These are phyloP conservation scores for Leptocoma aspasia DNA, from an alignment of 2,113 vertebrate species.

Conservation along the genomic window DNA sequence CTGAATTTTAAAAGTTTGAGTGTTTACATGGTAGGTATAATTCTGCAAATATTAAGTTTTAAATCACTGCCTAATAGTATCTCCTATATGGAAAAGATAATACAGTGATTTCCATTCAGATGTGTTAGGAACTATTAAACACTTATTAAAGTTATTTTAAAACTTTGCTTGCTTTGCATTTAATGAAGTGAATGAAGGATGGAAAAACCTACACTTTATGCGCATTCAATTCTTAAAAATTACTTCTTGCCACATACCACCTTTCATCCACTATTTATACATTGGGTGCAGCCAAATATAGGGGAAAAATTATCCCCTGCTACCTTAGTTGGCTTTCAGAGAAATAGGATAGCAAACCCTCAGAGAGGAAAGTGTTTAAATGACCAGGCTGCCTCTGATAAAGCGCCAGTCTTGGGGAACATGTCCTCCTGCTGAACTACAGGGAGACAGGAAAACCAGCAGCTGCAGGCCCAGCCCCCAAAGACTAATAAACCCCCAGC, in stretches of 20 bases:
- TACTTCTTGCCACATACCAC: constrained; percentile 18
- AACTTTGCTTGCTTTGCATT: constrained; percentile 50
- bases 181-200: constrained; percentile 50
- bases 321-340: not conserved
- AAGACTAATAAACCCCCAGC: not conserved
- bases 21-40: not conserved
- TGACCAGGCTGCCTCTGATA: not conserved
- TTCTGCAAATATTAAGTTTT: not conserved
- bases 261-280: constrained; percentile 49
- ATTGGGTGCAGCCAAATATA: constrained; percentile 5
- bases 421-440: not conserved
- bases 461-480: not conserved
- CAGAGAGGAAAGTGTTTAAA: constrained; percentile 16
- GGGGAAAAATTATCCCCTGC: not conserved
- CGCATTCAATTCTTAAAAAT: constrained; percentile 54
- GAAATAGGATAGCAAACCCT: constrained; percentile 3
- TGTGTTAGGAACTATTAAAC: constrained; percentile 58
- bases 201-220: constrained; percentile 23
- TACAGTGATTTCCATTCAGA: constrained; percentile 51
- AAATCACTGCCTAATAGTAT: not conserved
- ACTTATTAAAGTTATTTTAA: constrained; percentile 64
- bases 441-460: constrained; percentile 20
- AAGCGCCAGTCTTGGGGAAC: not conserved
- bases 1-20: not conserved
- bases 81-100: constrained; percentile 45